phyloP scores from a whole-genome alignment of 2,888 invertebrate genomes.

The Neocrepidodera transversa region DNA sequence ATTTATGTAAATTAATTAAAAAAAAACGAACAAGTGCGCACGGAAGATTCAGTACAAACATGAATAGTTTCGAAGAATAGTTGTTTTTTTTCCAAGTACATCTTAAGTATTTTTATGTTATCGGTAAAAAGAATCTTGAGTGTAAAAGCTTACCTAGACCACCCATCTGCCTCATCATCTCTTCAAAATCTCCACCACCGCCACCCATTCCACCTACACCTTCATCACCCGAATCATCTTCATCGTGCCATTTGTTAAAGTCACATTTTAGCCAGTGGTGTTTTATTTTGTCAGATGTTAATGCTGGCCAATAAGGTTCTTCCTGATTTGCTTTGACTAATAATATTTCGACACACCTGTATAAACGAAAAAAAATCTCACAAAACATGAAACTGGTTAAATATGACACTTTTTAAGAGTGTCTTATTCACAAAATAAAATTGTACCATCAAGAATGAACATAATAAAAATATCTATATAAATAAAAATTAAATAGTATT shows the following conservation, averaged over 20 bases:
- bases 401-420: too few relatives aligned
- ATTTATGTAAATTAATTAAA: too few relatives aligned
- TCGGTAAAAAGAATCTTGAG: too few relatives aligned
- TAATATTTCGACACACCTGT: slow-evolving; percentile 72
- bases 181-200: slow-evolving; percentile 67
- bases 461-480: too few relatives aligned
- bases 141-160: slow-evolving; percentile 65
- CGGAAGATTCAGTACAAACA: too few relatives aligned
- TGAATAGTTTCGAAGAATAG: too few relatives aligned
- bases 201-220: slow-evolving; percentile 61
- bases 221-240: slow-evolving; percentile 91
- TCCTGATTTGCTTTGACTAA: slow-evolving; percentile 70
- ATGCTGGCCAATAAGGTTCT: slow-evolving; percentile 86
- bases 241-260: slow-evolving; percentile 98
- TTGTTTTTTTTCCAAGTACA: neutral
- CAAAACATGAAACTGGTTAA: too few relatives aligned
- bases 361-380: too few relatives aligned
- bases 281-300: slow-evolving; percentile 86
- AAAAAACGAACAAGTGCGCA: too few relatives aligned
- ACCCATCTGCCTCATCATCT: slow-evolving; percentile 79
- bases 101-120: neutral
- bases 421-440: too few relatives aligned
- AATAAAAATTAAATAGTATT: too few relatives aligned
- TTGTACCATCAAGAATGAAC: too few relatives aligned
- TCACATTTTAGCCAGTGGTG: slow-evolving; percentile 96